These are phyloP conservation scores for Astreopora myriophthalma DNA, from an alignment of 64 coral and sea anemone genomes.

Conservation along the genomic window DNA sequence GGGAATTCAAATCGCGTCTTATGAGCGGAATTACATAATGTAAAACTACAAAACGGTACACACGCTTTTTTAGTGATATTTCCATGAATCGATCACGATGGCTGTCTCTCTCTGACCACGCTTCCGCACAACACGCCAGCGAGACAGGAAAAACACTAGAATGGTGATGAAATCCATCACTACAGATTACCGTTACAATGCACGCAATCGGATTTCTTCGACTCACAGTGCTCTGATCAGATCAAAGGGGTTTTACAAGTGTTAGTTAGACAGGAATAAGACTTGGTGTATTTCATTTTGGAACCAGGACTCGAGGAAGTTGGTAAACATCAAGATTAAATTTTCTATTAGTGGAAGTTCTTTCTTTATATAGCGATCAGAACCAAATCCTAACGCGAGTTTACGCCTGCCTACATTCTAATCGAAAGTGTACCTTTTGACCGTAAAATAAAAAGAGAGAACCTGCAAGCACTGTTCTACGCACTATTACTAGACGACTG, in stretches of 20 bases:
- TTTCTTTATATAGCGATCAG: not conserved
- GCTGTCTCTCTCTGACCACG: not conserved
- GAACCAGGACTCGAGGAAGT: not conserved
- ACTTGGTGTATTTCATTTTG: not conserved
- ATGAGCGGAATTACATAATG: not conserved
- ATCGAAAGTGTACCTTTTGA: no score
- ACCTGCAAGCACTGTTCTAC: no score
- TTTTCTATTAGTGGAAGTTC: not conserved
- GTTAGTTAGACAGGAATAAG: not conserved
- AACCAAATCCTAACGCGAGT: not conserved
- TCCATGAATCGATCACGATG: not conserved
- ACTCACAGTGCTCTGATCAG: not conserved
- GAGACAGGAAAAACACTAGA: not conserved
- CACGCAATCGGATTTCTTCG: constrained; percentile 8
- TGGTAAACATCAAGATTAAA: not conserved
- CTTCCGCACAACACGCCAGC: constrained; percentile 4
- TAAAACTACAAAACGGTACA: not conserved
- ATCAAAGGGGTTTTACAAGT: not conserved
- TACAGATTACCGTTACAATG: constrained; percentile 4
- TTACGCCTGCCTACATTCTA: not conserved
- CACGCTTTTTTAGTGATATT: not conserved
- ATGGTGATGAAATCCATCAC: constrained; percentile 4
- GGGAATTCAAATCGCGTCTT: not conserved
- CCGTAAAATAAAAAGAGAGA: no score
- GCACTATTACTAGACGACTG: not conserved